phyloP scores from a whole-genome alignment of 2,113 vertebrate genomes.

The Nyctereutes procyonoides region DNA sequence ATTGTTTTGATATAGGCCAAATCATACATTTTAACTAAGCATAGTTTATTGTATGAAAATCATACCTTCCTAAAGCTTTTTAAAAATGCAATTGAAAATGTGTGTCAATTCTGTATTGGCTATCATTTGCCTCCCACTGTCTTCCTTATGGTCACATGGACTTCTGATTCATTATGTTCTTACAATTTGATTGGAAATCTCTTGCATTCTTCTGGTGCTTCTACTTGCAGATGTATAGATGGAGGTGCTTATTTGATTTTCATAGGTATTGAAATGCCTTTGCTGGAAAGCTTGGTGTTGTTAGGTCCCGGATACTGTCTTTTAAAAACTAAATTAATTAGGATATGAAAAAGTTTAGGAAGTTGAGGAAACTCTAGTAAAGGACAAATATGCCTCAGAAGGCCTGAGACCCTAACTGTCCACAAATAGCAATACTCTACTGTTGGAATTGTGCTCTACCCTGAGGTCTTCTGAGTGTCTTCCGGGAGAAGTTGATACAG shows the following conservation, averaged over 20 bases:
- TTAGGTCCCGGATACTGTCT: not conserved
- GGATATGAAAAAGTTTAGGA: not conserved
- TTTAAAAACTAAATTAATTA: not conserved
- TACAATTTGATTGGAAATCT: not conserved
- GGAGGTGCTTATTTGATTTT: not conserved
- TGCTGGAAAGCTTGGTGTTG: not conserved
- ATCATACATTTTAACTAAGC: not conserved
- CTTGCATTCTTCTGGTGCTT: not conserved
- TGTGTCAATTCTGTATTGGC: not conserved
- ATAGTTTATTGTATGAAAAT: not conserved
- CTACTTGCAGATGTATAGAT: not conserved
- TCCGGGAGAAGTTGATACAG: not conserved
- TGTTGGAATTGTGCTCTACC: not conserved
- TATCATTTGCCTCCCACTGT: not conserved
- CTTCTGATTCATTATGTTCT: not conserved
- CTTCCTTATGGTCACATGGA: not conserved
- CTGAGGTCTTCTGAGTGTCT: not conserved
- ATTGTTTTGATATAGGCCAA: not conserved
- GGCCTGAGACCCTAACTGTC: not conserved
- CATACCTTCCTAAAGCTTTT: not conserved
- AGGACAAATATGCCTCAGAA: not conserved
- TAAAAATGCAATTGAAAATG: not conserved
- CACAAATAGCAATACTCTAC: not conserved
- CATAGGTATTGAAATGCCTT: not conserved
- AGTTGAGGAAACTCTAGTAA: not conserved